Base-by-base conservation (phyloP, 2,797 vertebrate genomes). In the Amniataba percoides region DNA sequence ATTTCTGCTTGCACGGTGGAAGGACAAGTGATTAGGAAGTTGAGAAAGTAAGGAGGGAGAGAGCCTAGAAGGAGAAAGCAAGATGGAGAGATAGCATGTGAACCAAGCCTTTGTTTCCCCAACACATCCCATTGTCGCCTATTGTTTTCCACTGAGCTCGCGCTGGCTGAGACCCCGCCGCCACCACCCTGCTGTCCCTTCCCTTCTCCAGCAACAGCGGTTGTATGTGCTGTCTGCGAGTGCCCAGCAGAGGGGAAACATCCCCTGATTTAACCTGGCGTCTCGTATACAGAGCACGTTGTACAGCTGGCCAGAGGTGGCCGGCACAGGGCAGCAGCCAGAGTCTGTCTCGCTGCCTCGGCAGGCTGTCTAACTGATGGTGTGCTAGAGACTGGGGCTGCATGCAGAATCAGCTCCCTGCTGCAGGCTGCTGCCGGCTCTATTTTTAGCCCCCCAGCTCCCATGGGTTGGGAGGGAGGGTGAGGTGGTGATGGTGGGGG, bases 321-420 rank as follows among this genome's bases (percentile, higher is more conserved):
- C 66, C 73, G 21, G 81, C 85, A 63, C 84, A 85, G 84, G 84
- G 84, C 81, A 84, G 83, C 85, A 81, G 73, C 77, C 81, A 71
- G 56, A 85, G 77, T 81, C 78, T 84, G 90, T 83, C 87, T 90
- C 53, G 36, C 84, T 77, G 81, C 80, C 77, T 78, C 40, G 83
- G 78, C 81, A 75, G 71, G 66, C 79, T 82, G 87, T 89, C 87
- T 87, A 82, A 74, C 85, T 82, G 87, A 89, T 83, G 88, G 71
- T 88, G 92, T 91, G 91, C 83, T 88, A 73, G 88, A 90, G 91
- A 91, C 91, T 88, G 82, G 82, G 92, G 85, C 91, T 94, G 94
- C 93, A 94, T 94, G 94, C 93, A 91, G 87, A 94, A 94, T 93
- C 91, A 91, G 92, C 87, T 93, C 87, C 87, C 62, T 84, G 90